A percentile compares a stretch with the other conserved stretches of the same genome.
Evolutionary conservation across 2,113 vertebrate genomes (phyloP).

Genomic region (Parotia lawesii): DNA sequence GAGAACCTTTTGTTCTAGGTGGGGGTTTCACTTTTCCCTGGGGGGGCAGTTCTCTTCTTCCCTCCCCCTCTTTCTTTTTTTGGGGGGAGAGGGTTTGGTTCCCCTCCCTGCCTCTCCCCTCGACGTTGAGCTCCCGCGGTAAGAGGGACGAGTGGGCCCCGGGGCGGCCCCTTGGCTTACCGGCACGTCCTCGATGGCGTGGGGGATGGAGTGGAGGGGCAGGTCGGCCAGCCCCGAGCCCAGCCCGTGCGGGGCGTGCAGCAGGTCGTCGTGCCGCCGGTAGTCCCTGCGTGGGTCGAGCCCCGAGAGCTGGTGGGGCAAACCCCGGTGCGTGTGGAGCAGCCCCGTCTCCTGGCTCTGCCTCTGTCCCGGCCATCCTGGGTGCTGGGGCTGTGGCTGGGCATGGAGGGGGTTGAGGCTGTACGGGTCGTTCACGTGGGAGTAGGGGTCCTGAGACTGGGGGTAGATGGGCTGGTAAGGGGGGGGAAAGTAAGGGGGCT

Average conservation of each 20-base stretch:
- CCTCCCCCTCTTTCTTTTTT: neutral
- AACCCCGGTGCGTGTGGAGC: slow-evolving; percentile 91
- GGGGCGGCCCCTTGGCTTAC: slow-evolving; percentile 68
- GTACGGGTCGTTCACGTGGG: slow-evolving; percentile 98
- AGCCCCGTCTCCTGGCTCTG: slow-evolving; percentile 92
- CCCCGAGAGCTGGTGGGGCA: slow-evolving; percentile 92
- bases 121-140: neutral
- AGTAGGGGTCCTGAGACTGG: slow-evolving; percentile 97
- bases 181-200: slow-evolving; percentile 97
- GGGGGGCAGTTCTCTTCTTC: neutral
- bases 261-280: slow-evolving; percentile 90
- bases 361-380: slow-evolving; percentile 95
- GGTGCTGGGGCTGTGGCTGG: slow-evolving; percentile 93
- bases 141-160: neutral
- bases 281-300: slow-evolving; percentile 90
- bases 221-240: slow-evolving; percentile 92
- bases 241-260: slow-evolving; percentile 92
- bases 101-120: neutral
- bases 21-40: neutral
- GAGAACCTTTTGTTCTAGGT: slow-evolving; percentile 67
- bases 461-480: slow-evolving; percentile 91
- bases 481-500: too few species aligned
- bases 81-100: too few species aligned
- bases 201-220: slow-evolving; percentile 94
- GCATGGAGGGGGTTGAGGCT: slow-evolving; percentile 95